Evolutionary conservation across 2,113 vertebrate species (phyloP).

Genomic region (Isurus oxyrinchus): DNA sequence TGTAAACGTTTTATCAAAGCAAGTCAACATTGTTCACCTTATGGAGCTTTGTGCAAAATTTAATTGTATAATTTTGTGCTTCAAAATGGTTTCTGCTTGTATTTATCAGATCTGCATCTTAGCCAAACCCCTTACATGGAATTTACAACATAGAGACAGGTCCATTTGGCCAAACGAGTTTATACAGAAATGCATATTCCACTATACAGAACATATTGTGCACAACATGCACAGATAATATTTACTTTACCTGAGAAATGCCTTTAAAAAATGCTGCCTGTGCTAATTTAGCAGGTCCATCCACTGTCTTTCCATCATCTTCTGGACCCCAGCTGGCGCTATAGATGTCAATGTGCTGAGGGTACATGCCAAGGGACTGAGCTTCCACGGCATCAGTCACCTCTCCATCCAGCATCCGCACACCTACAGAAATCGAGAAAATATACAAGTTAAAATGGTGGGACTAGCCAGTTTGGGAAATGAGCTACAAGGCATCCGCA

Average conservation of each 20-base stretch:
- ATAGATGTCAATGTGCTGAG: slow-evolving; percentile 86
- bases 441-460: neutral
- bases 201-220: neutral
- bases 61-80: neutral
- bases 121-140: neutral
- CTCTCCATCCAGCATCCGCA: slow-evolving; percentile 96
- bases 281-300: slow-evolving; percentile 87
- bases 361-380: slow-evolving; percentile 84
- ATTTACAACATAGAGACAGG: neutral
- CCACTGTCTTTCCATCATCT: slow-evolving; percentile 91
- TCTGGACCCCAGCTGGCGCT: slow-evolving; percentile 93
- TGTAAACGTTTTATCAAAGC: slow-evolving; percentile 45
- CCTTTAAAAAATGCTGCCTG: slow-evolving; percentile 88
- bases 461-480: too few species aligned
- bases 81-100: neutral
- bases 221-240: too few species aligned
- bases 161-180: neutral
- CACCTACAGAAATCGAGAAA: slow-evolving; percentile 61
- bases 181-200: neutral
- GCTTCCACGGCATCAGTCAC: slow-evolving; percentile 95
- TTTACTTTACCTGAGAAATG: slow-evolving; percentile 74
- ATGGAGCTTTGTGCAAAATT: neutral
- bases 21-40: neutral
- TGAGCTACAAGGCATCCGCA: too few species aligned
- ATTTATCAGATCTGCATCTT: neutral